These are phyloP conservation scores for Trididemnum miniatum DNA, from an alignment of 23 tunicate genomes.

Conservation along the genomic window DNA sequence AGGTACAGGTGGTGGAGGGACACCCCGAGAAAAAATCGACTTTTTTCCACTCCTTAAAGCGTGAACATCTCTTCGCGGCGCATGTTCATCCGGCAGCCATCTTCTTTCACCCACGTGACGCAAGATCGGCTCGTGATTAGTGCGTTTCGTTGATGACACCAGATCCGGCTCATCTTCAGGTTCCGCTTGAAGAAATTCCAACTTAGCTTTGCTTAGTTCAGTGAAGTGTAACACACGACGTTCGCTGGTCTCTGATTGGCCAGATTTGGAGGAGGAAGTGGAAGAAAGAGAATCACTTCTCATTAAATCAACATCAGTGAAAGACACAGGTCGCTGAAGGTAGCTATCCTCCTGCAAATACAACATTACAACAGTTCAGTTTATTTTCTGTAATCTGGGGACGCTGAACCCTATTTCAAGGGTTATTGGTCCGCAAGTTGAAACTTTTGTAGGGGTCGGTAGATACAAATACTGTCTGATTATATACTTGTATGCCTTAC, in stretches of 20 bases:
- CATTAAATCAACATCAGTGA: slow-evolving; percentile 20
- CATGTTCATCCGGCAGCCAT: slow-evolving; percentile 65
- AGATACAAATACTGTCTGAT: no score
- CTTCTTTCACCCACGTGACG: neutral
- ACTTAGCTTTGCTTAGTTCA: neutral
- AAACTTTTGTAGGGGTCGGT: no score
- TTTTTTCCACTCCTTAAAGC: neutral
- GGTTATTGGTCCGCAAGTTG: no score
- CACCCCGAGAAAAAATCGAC: neutral
- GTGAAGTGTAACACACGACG: neutral
- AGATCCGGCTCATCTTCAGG: slow-evolving; percentile 18
- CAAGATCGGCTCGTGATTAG: slow-evolving; percentile 11
- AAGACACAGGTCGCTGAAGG: slow-evolving; percentile 27
- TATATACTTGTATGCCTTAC: no score
- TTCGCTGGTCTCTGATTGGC: neutral
- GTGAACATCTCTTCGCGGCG: slow-evolving; percentile 1
- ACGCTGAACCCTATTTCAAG: no score
- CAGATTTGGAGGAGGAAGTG: neutral
- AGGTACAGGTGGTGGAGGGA: neutral
- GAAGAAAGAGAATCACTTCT: neutral
- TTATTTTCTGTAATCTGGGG: no score
- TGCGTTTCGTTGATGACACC: slow-evolving; percentile 23
- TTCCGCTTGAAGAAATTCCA: slow-evolving; percentile 8
- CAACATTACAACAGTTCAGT: no score
- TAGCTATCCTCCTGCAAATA: slow-evolving; percentile 18